A percentile compares a stretch with the other conserved stretches of the same genome.
Evolutionary conservation across 2,113 vertebrate species (phyloP).

Genomic region (Regulus satrapa): DNA sequence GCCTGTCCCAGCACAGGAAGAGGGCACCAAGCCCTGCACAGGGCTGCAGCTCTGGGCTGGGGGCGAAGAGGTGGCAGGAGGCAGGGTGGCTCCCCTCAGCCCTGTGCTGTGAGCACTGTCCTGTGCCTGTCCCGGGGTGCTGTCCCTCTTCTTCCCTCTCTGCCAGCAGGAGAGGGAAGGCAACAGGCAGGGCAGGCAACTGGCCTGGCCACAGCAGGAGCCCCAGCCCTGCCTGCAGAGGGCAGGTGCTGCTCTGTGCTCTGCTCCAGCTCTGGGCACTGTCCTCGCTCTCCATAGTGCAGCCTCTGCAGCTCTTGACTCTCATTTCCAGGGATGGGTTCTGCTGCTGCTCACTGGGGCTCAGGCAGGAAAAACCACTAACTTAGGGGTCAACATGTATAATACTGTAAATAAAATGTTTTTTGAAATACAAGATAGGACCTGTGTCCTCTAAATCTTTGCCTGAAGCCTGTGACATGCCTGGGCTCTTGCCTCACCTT

Average conservation of each 20-base stretch:
- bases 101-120: not conserved
- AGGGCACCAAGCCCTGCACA: not conserved
- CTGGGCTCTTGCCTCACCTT: not conserved
- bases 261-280: not conserved
- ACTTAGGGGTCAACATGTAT: not conserved
- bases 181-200: not conserved
- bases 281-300: fast-evolving
- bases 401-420: slow-evolving; percentile 63
- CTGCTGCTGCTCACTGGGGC: not conserved
- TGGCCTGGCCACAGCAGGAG: not conserved
- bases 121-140: not conserved
- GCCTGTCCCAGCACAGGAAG: not conserved
- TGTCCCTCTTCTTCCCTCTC: not conserved
- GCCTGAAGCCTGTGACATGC: fast-evolving
- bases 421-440: not conserved
- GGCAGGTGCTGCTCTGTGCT: not conserved
- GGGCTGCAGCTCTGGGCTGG: not conserved
- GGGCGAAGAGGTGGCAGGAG: fast-evolving
- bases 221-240: fast-evolving
- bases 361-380: not conserved
- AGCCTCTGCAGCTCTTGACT: not conserved
- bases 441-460: fast-evolving
- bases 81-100: not conserved
- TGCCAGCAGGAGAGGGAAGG: too few relatives aligned
- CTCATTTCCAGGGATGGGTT: not conserved